Evolutionary conservation across 2,797 vertebrate species (phyloP), one percentile per base, ranked within the genome.

Genomic region (Arnoldichthys spilopterus): DNA sequence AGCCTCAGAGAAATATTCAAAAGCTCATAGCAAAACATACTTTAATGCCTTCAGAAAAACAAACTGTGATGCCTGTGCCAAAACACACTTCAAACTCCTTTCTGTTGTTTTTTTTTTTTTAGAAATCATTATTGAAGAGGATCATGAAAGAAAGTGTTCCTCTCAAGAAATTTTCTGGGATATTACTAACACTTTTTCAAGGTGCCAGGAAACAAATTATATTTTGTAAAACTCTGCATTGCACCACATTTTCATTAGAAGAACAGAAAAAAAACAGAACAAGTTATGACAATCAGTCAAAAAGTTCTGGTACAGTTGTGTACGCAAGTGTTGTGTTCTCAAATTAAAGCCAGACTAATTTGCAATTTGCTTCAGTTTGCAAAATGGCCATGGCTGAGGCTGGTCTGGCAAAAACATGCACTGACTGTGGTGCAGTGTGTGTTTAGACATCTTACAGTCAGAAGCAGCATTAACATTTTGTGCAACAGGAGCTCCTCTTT

Each of bases 121-220:
- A 32, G 13, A 20, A 34, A 32, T 62, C 16, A 20, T 62, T 61
- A 59, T 12, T 22, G 8, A 28, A n/a, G 13, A 58, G 32, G 18
- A 0, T 47, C 54, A 62, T 77, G 16, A 77, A 76, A 45, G 16
- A 61, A n/a, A n/a, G n/a, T n/a, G n/a, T n/a, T n/a, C n/a, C 20
- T 53, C 37, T 15, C 7, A 75, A 75, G 15, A 12, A 56, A 16
- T 0, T 30, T 34, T 13, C 30, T 32, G 30, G 15, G 1, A 62
- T 9, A 61, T 30, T 30, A 49, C 49, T 69, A 1, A 26, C 37
- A n/a, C n/a, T n/a, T 45, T 54, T 77, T 59, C 74, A 76, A 68
- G 51, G 63, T 43, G 51, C 6, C 37, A 45, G 53, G 15, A 26
- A 67, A 67, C 37, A 26, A 66, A 53, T 26, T 54, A 67, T n/a